phyloP scores from a whole-genome alignment of 2,888 invertebrate genomes.

The Beris morrisii region DNA sequence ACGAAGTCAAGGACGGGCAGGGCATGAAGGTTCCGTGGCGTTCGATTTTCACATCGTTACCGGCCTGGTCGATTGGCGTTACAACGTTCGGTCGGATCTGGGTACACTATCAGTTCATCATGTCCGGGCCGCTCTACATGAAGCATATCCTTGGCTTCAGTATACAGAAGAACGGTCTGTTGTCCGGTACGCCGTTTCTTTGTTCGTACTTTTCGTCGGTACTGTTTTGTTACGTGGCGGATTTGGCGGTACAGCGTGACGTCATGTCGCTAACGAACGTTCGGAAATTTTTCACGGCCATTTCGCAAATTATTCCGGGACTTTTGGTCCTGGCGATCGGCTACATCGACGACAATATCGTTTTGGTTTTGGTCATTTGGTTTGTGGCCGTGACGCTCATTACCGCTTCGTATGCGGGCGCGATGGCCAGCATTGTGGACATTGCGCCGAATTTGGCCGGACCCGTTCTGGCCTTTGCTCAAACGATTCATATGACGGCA shows the following conservation, averaged over 20 bases:
- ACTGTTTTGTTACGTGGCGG: slow-evolving; percentile 69
- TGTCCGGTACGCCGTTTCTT: slow-evolving; percentile 70
- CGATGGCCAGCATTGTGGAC: slow-evolving; percentile 76
- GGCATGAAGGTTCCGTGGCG: slow-evolving; percentile 65
- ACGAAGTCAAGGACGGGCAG: slow-evolving; percentile 58
- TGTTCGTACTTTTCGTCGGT: slow-evolving; percentile 72
- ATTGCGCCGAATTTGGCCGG: slow-evolving; percentile 78
- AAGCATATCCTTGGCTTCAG: slow-evolving; percentile 68
- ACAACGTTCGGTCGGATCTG: slow-evolving; percentile 76
- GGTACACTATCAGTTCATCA: slow-evolving; percentile 73
- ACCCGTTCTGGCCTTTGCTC: slow-evolving; percentile 71
- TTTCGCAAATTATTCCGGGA: slow-evolving; percentile 71
- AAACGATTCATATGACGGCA: slow-evolving; percentile 77
- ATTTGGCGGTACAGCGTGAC: slow-evolving; percentile 62
- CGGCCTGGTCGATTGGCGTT: slow-evolving; percentile 71
- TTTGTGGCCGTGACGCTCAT: slow-evolving; percentile 70
- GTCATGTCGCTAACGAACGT: slow-evolving; percentile 65
- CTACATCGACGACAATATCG: slow-evolving; percentile 65
- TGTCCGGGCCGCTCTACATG: slow-evolving; percentile 72
- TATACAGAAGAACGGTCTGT: slow-evolving; percentile 69
- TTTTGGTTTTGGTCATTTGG: slow-evolving; percentile 65
- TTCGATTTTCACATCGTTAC: slow-evolving; percentile 64
- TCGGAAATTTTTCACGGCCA: slow-evolving; percentile 68
- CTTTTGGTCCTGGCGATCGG: slow-evolving; percentile 65
- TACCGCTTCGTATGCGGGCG: slow-evolving; percentile 73